Evolutionary conservation across 2,888 invertebrate genomes (phyloP), one percentile per base, ranked within the genome.

Genomic region (Spisula solida): DNA sequence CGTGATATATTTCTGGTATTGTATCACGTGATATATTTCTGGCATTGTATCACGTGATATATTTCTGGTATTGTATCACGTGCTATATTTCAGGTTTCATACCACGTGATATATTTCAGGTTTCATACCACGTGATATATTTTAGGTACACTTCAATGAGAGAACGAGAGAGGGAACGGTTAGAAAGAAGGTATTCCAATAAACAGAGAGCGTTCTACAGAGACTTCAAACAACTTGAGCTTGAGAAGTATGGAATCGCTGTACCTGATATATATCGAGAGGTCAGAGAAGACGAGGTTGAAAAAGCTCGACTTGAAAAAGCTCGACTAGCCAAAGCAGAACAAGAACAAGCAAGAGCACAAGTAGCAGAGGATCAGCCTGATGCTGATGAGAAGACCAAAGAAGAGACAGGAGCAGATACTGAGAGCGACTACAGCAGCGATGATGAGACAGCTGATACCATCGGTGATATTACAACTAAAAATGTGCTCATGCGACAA

Each of bases 161-260:
- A 51, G 85, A 81, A 12, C 85, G 88, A 4, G 91, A 92, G 66
- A 86, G 75, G 70, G 90, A 90, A 79, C 41, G 88, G 18, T 66
- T 92, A 34, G 88, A 92, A 60, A 51, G 92, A 47, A 82, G 87
- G 20, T 92, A 89, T 70, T 80, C 84, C 14, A 85, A 86, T 48
- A 31, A 90, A 18, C 82, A 89, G 51, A 90, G 79, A 34, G 78
- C 87, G 4, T 90, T 90, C 83, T 20, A 90, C 70, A 81, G 81
- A 18, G 90, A 88, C 31, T 85, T 29, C 56, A 79, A 82, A 16
- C 48, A 86, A 20, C 86, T 81, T 12, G 79, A 55, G n/a, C 34
- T 84, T n/a, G 8, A 85, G 8, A 78, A 85, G 31, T 79, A 85
- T 51, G 25, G 16, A 47, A 34, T n/a, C 12, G 14, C 34, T 31